Base-by-base conservation (phyloP, 1,140 invertebrate genomes). In the Cherax quadricarinatus region DNA sequence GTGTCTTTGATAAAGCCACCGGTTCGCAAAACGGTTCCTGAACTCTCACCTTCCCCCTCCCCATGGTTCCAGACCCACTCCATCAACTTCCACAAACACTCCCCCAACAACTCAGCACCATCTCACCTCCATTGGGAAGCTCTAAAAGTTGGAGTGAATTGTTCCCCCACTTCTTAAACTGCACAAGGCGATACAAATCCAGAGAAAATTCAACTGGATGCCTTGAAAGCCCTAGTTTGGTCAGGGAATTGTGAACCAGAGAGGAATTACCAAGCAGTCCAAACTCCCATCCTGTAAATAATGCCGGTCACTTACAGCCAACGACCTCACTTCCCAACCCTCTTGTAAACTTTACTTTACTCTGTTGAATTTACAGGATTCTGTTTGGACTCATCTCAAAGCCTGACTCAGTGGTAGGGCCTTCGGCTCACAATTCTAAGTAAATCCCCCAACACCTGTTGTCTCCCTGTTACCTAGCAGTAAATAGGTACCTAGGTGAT, bases 91-190 rank as follows among this genome's bases (percentile, higher is more conserved):
- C 70, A 75, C 30, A 2, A 30, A 24, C 70, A 12, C n/a, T 7
- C 24, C 70, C 30, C 62, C 12, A 4, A 30, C n/a, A 75, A 7
- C 12, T 5, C 70, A 30, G 2, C 18, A 6, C 3, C 21, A 75
- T 7, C n/a, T 75, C 70, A 5, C 4, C 70, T 75, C 21, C 70
- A 75, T 24, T 75, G 2, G 70, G 70, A 30, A 30, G 70, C 0
- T 75, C 5, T 75, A 75, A 30, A 75, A 75, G 70, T 21, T 30
- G 18, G 6, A 75, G n/a, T 6, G 12, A 75, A 75, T 75, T 75
- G 70, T 75, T 75, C 70, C 70, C 30, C n/a, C 70, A 75, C 70
- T 75, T 75, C 21, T 75, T 24, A 75, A 75, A 75, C 70, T 75
- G n/a, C n/a, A 30, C n/a, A 30, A 75, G 24, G 2, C 5, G 70